A percentile compares a stretch with the other conserved stretches of the same genome.
These are phyloP conservation scores for Cantharis rufa DNA, from an alignment of 2,888 invertebrate species.

Conservation along the genomic window DNA sequence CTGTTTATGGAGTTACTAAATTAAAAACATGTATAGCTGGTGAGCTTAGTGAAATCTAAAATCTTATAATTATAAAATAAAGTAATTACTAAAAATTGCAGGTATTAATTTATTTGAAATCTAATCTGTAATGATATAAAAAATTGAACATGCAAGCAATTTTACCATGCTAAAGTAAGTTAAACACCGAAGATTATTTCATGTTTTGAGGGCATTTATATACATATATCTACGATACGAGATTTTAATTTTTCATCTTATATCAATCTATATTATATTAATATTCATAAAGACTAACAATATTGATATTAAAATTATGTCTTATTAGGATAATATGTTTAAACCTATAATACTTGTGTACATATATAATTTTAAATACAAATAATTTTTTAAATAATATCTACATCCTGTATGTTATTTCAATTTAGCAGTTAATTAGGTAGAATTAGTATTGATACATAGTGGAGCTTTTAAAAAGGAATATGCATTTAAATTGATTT, in stretches of 20 bases:
- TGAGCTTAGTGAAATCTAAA: no score
- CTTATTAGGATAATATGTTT: background rate
- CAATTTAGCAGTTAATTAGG: background rate
- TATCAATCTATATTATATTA: no score
- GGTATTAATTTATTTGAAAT: background rate
- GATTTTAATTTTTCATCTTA: background rate
- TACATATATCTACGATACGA: background rate
- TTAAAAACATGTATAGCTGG: no score
- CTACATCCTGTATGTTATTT: background rate
- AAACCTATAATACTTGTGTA: background rate
- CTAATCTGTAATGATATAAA: background rate
- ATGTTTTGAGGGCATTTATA: background rate
- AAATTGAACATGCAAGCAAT: background rate
- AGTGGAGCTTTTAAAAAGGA: background rate
- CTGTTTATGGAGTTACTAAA: no score
- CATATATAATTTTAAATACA: background rate
- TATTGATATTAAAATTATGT: background rate
- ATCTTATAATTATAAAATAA: no score
- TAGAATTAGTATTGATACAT: background rate
- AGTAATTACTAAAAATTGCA: background rate
- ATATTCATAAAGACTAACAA: background rate
- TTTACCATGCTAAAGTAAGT: background rate
- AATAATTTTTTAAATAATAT: background rate
- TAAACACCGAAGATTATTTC: background rate
- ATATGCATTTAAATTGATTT: background rate